Evolutionary conservation across 2,797 vertebrate genomes (phyloP).

Genomic region (Crocidura indochinensis): DNA sequence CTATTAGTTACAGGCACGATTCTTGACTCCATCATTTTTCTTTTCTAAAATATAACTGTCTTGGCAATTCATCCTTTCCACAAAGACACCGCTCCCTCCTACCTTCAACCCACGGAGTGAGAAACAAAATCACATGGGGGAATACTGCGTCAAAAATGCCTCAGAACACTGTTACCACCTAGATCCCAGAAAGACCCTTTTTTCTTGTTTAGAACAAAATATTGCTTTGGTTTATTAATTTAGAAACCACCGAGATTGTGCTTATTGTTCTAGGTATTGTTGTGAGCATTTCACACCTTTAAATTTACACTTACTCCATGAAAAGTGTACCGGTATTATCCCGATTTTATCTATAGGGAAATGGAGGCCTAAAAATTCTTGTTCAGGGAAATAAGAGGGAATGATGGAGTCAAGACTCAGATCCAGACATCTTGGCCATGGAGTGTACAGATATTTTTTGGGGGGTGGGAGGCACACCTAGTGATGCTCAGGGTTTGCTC

Average conservation of each 20-base stretch:
- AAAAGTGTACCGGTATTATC: neutral
- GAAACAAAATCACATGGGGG: neutral
- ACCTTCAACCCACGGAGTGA: neutral
- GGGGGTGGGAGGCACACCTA: too few relatives aligned
- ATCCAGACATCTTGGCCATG: neutral
- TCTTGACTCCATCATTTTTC: neutral
- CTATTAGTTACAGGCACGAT: neutral
- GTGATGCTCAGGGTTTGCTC: too few relatives aligned
- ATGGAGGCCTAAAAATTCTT: neutral
- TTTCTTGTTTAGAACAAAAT: neutral
- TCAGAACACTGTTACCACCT: neutral
- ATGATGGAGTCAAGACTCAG: neutral
- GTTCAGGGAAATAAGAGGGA: neutral
- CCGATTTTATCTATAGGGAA: conserved; percentile 10
- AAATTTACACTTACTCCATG: neutral
- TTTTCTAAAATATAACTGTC: neutral
- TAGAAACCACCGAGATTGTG: neutral
- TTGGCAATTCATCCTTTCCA: neutral
- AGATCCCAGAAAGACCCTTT: neutral
- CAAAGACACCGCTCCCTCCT: neutral
- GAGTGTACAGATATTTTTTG: too few relatives aligned
- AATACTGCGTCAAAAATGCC: neutral
- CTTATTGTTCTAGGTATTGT: too few relatives aligned
- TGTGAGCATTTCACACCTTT: neutral
- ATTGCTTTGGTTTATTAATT: neutral